A percentile compares a stretch with the other conserved stretches of the same genome.
phyloP scores from a whole-genome alignment of 2,113 vertebrate species.

The Gallinago media region DNA sequence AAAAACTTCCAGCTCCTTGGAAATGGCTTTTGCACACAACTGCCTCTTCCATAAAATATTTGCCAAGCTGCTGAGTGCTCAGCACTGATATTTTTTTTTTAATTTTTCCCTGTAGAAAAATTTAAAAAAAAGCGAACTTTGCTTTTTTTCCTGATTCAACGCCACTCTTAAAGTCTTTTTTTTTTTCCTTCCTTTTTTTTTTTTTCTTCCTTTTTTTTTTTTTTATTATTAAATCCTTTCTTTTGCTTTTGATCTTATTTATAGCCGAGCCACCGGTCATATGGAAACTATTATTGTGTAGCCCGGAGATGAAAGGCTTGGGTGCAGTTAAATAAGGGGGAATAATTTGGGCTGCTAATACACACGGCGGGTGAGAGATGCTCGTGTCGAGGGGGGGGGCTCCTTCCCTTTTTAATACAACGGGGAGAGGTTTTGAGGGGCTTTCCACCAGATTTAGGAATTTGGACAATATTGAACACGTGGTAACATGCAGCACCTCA shows the following conservation, averaged over 20 bases:
- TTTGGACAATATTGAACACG: conserved; percentile 24
- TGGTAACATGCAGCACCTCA: conserved; percentile 33
- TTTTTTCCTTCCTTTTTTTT: conserved; percentile 28
- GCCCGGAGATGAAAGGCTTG: conserved; percentile 79
- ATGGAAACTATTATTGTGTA: conserved; percentile 80
- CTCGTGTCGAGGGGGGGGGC: conserved; percentile 23
- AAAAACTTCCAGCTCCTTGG: not conserved
- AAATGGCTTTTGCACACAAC: conserved; percentile 1
- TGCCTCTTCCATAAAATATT: not conserved
- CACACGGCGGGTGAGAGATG: conserved; percentile 46
- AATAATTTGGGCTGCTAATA: conserved; percentile 71
- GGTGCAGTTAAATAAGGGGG: conserved; percentile 70
- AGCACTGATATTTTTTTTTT: not conserved
- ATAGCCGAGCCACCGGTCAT: conserved; percentile 80
- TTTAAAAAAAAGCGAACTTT: conserved; percentile 33
- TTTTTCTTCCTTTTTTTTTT: conserved; percentile 44
- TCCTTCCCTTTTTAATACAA: conserved; percentile 50
- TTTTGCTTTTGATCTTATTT: conserved; percentile 84
- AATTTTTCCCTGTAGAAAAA: not conserved
- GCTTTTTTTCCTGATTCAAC: conserved; percentile 71
- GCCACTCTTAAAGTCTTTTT: conserved; percentile 63
- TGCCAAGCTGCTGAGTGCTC: conserved; percentile 1
- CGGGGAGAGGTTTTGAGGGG: conserved; percentile 18
- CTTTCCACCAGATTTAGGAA: conserved; percentile 31
- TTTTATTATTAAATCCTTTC: conserved; percentile 78